Base-by-base conservation (phyloP, 1,140 invertebrate species). In the Aplysia californica region DNA sequence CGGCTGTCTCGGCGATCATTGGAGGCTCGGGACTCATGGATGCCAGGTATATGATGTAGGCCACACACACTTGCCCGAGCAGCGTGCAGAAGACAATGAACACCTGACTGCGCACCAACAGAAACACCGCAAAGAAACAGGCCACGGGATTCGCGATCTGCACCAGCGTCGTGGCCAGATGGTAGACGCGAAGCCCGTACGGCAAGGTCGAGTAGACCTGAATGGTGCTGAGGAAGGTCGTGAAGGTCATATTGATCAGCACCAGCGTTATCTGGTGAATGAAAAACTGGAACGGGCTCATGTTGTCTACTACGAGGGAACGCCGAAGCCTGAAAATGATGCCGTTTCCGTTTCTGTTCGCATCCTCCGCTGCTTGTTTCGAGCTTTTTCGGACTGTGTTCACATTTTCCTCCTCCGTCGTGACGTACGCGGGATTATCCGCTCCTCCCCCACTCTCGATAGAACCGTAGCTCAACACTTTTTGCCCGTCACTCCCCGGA, bases 201-300 rank as follows among this genome's bases (percentile, higher is more conserved):
- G 96, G 96, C 70, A 96, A 90, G 87, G 94, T 94, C 0, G 96
- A 95, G 87, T 95, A 98, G 0, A 95, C 94, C 86, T 97, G 76
- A 31, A 75, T 66, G 6, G 59, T 44, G 38, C 38, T 23, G 21
- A 75, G 26, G n/a, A 75, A 75, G n/a, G 72, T 15, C n/a, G 72
- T 75, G 2, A 75, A n/a, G 1, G 72, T 75, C 36, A 75, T 65
- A 41, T 75, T 75, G n/a, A 75, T 66, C 0, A 75, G 18, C 29
- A 75, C n/a, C 10, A 75, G 21, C 3, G 61, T 36, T 1, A 18
- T 18, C 31, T 61, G 35, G 20, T 39, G 56, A 20, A 29, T 31
- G 56, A 61, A 36, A 31, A 59, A 73, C 18, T 58, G 35, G 33
- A 31, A 58, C 44, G 58, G 20, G 33, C 33, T 35, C 10, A 35